phyloP scores from a whole-genome alignment of 2,113 vertebrate species.

The Erinaceus europaeus region DNA sequence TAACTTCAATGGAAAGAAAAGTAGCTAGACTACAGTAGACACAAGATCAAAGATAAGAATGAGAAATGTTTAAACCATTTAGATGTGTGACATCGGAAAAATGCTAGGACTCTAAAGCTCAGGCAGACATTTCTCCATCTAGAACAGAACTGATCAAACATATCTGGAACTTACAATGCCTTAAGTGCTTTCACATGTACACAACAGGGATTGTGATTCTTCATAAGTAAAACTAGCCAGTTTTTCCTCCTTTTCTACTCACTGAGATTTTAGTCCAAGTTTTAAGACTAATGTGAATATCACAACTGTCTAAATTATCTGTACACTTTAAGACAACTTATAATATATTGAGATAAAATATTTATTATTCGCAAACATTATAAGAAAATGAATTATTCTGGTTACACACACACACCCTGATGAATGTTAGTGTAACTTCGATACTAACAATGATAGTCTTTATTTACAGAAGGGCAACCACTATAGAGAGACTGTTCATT shows the following conservation, averaged over 20 bases:
- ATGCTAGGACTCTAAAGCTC: background rate
- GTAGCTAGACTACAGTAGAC: too few relatives aligned
- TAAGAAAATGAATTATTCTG: background rate
- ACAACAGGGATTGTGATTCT: too few relatives aligned
- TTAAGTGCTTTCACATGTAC: too few relatives aligned
- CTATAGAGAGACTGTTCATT: constrained; percentile 34
- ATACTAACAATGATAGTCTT: constrained; percentile 25
- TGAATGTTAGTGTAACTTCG: constrained; percentile 7
- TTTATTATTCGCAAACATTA: constrained; percentile 31
- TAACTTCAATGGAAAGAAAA: background rate
- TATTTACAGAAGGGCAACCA: constrained; percentile 25
- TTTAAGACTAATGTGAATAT: constrained; percentile 15
- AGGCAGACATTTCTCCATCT: background rate
- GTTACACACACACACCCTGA: constrained; percentile 3
- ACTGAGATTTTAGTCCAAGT: constrained; percentile 17
- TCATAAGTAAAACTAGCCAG: background rate
- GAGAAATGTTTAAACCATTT: background rate
- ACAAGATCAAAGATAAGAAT: constrained; percentile 4
- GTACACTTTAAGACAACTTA: too few relatives aligned
- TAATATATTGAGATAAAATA: too few relatives aligned
- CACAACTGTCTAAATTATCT: too few relatives aligned
- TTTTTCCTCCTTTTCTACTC: background rate
- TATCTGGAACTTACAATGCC: background rate
- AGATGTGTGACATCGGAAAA: background rate
- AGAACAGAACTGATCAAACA: background rate